phyloP scores from a whole-genome alignment of 2,113 vertebrate species.

The Sorex fumeus region DNA sequence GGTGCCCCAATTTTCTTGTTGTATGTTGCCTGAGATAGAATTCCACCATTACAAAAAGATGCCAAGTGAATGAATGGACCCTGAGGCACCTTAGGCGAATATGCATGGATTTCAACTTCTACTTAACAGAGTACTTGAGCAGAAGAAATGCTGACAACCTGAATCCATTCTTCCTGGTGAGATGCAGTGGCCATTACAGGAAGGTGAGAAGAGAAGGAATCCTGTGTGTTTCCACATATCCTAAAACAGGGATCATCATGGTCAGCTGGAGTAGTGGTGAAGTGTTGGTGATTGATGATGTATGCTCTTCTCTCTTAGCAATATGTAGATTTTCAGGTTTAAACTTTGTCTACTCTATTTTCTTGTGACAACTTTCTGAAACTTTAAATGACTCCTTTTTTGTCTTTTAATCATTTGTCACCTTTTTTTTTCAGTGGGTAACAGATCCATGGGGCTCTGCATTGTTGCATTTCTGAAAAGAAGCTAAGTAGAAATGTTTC shows the following conservation, averaged over 20 bases:
- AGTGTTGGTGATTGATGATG: neutral
- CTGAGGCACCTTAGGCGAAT: neutral
- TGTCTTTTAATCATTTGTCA: slow-evolving; percentile 15
- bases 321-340: neutral
- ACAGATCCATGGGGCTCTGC: neutral
- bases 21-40: neutral
- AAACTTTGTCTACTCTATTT: neutral
- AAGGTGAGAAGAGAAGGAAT: neutral
- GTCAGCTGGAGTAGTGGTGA: neutral
- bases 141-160: neutral
- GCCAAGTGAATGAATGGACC: neutral
- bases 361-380: slow-evolving; percentile 4
- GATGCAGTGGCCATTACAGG: neutral
- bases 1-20: neutral
- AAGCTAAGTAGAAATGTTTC: neutral
- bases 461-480: neutral
- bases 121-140: neutral
- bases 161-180: neutral
- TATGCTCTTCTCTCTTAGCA: neutral
- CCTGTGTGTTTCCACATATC: neutral
- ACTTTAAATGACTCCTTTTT: neutral
- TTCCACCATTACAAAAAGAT: neutral
- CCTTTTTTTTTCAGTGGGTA: neutral
- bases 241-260: no score
- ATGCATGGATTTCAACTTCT: neutral